These are phyloP conservation scores for Sebastes reedi DNA, from an alignment of 2,797 vertebrate species.

Conservation along the genomic window DNA sequence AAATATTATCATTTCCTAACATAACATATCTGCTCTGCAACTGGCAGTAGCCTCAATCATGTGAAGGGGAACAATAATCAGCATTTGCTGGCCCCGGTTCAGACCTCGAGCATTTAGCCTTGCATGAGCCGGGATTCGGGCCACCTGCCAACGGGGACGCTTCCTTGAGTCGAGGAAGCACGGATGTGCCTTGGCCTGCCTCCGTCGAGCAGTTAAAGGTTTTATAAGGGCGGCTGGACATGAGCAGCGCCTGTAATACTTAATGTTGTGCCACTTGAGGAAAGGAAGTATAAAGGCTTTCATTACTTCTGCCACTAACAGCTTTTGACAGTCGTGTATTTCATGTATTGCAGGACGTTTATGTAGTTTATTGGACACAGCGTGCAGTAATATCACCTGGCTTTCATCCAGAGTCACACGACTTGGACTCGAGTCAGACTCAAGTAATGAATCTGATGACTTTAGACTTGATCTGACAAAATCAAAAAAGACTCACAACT, in stretches of 20 bases:
- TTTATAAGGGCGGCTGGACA: conserved; percentile 55
- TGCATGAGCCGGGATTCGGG: conserved; percentile 52
- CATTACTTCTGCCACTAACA: conserved; percentile 29
- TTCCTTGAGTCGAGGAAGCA: conserved; percentile 47
- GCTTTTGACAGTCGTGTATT: conserved; percentile 10
- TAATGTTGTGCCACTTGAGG: conserved; percentile 41
- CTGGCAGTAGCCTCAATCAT: conserved; percentile 73
- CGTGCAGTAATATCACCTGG: background rate
- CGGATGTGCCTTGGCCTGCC: conserved; percentile 40
- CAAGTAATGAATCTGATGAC: background rate
- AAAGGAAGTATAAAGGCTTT: conserved; percentile 48
- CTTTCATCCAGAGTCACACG: background rate
- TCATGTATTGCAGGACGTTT: background rate
- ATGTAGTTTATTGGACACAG: conserved; percentile 1
- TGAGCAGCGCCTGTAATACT: conserved; percentile 38
- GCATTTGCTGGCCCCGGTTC: conserved; percentile 53
- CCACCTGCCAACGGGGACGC: conserved; percentile 56
- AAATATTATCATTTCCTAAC: conserved; percentile 82
- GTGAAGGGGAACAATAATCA: conserved; percentile 78
- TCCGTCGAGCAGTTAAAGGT: conserved; percentile 41
- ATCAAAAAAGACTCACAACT: background rate
- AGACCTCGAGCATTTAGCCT: conserved; percentile 49
- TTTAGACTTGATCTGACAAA: background rate
- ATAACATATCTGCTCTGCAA: conserved; percentile 80
- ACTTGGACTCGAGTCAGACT: background rate